Evolutionary conservation across 1,140 invertebrate genomes (phyloP), one percentile per base, ranked within the genome.

Genomic region (Drosophila orena): DNA sequence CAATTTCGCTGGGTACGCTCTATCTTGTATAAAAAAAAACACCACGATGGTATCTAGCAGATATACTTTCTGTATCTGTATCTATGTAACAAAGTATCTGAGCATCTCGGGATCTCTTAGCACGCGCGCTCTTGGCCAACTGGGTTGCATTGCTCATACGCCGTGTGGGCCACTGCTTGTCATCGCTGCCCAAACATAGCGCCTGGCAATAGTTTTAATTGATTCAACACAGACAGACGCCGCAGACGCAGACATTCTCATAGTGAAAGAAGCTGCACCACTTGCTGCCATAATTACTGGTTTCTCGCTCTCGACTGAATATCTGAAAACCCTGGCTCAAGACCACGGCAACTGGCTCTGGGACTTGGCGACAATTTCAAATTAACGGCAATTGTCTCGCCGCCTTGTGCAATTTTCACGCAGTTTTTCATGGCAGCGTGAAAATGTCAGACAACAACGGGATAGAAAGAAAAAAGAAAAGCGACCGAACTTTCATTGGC

Each of bases 311-410:
- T 65, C 54, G 37, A 38, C 37, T 38, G 37, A 34, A 40, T 17
- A 43, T 66, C 46, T 57, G 53, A 61, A 24, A 30, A 49, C 71
- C 40, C 40, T 27, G 20, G n/a, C 62, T 20, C 15, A 27, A 60
- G 35, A 57, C 52, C 7, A 40, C 4, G 53, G 17, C 17, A 11
- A 59, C 71, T 50, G 43, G 53, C 56, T 70, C 52, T 66, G 64
- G 22, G 59, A 58, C 70, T 83, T 86, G 83, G 83, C 83, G 83
- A 89, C 85, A 90, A 90, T 89, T 84, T 80, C 62, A 84, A 84
- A 89, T 89, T 89, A 88, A 88, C 79, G 84, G 79, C 84, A 89
- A 89, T 89, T 89, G 84, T 89, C 64, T 90, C 61, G 76, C 84
- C 83, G 70, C 79, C 76, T 77, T 74, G 59, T 79, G 74, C 83